A percentile compares a stretch with the other conserved stretches of the same genome.
These are phyloP conservation scores for Drosophila silvestris DNA, from an alignment of 2,888 invertebrate genomes.

Conservation along the genomic window DNA sequence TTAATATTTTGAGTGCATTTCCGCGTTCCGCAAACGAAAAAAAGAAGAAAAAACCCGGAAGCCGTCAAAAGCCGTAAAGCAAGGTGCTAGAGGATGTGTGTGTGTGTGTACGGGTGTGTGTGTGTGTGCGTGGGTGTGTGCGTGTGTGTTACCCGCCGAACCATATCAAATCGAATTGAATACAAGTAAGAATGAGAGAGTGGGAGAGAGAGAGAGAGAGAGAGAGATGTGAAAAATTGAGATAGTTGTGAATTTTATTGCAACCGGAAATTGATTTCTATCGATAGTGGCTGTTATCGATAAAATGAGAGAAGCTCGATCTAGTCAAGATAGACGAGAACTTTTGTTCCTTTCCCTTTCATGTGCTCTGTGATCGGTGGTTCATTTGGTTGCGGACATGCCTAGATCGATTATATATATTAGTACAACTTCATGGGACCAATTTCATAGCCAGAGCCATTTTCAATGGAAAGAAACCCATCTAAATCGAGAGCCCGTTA, in stretches of 20 bases:
- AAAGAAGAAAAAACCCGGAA: neutral
- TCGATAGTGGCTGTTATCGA: neutral
- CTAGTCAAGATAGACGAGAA: neutral
- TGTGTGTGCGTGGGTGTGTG: neutral
- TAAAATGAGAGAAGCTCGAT: neutral
- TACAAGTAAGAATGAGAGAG: neutral
- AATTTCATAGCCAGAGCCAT: neutral
- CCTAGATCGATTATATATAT: neutral
- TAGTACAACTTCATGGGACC: neutral
- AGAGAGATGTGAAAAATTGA: neutral
- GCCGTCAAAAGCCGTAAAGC: constrained; percentile 7
- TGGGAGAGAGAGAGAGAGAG: neutral
- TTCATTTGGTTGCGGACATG: neutral
- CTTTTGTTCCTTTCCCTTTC: neutral
- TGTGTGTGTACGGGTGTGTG: neutral
- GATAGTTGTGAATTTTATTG: neutral
- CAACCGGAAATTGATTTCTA: neutral
- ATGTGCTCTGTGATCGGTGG: neutral
- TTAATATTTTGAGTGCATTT: constrained; percentile 84
- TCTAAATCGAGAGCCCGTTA: constrained; percentile 59
- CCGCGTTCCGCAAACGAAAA: constrained; percentile 62
- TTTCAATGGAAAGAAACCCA: constrained; percentile 14
- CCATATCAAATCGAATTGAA: constrained; percentile 39
- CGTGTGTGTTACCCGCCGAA: neutral
- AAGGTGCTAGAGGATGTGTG: constrained; percentile 21